Percentiles rank a stretch among this genome's conserved stretches.
Conservation (phyloP, 2,888 invertebrate species). For the Orchesellides sinensis region DNA sequence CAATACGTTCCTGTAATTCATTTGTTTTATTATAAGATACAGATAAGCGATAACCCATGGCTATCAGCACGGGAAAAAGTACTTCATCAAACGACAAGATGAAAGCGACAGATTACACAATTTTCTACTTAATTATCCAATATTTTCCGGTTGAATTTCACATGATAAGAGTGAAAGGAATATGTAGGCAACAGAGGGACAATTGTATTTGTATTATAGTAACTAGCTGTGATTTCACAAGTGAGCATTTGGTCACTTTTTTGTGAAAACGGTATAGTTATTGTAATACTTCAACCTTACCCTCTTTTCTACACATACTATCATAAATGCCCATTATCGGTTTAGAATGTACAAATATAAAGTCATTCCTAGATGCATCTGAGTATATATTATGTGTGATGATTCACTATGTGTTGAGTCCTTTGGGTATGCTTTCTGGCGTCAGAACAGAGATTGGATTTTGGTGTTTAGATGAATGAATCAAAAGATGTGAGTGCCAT, state of each 20-base stretch:
- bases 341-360: no score
- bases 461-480: constrained; percentile 68
- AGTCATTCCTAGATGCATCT: no score
- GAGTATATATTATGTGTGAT: constrained; percentile 37
- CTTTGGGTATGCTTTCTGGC: constrained; percentile 66
- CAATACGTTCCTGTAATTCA: background rate
- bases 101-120: constrained; percentile 49
- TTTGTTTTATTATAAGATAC: background rate
- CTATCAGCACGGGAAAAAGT: background rate
- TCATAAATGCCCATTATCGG: no score
- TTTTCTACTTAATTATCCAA: constrained; percentile 66
- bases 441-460: constrained; percentile 75
- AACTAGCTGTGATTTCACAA: constrained; percentile 5
- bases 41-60: background rate
- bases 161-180: constrained; percentile 27
- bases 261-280: background rate
- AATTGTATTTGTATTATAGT: constrained; percentile 21
- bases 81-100: background rate
- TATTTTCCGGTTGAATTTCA: constrained; percentile 56
- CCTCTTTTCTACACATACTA: no score
- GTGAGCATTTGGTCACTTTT: constrained; percentile 72
- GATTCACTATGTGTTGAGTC: constrained; percentile 8
- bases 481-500: constrained; percentile 51
- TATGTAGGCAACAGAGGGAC: constrained; percentile 10
- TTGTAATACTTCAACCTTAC: no score